phyloP scores from a whole-genome alignment of 2,888 invertebrate genomes.

The Brachycybe producta region DNA sequence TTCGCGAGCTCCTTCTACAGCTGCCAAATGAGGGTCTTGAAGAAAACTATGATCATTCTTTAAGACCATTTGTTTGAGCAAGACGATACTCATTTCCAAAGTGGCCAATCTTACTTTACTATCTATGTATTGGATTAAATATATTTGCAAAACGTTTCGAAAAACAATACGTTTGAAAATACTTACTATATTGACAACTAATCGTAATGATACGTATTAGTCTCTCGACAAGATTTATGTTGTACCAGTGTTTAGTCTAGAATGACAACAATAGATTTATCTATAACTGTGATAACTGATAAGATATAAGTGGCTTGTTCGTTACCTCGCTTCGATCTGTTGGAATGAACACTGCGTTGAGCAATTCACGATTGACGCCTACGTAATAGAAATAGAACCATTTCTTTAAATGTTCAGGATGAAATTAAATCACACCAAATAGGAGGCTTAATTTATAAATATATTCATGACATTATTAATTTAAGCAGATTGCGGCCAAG shows the following conservation, averaged over 20 bases:
- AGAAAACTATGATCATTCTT: conserved; percentile 44
- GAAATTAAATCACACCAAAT: background rate
- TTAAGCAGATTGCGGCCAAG: no score
- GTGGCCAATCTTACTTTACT: conserved; percentile 84
- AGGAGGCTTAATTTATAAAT: no score
- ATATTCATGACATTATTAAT: no score
- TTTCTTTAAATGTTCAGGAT: background rate
- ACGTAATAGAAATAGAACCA: conserved; percentile 25
- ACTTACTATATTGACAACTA: conserved; percentile 72
- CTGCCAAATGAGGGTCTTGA: conserved; percentile 51
- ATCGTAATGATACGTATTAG: conserved; percentile 66
- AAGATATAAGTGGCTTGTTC: no score
- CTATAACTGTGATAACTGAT: no score
- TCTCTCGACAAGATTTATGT: conserved; percentile 65
- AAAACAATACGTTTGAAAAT: no score
- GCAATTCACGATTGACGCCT: conserved; percentile 71
- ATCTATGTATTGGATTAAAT: conserved; percentile 38
- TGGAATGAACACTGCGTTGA: conserved; percentile 63
- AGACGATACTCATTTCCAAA: conserved; percentile 69
- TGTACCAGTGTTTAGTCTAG: conserved; percentile 54
- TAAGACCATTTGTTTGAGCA: conserved; percentile 54
- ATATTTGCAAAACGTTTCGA: background rate
- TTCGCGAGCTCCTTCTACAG: conserved; percentile 56
- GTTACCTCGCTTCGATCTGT: conserved; percentile 38
- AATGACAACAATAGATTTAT: conserved; percentile 18